These are phyloP conservation scores for Ameiurus melas DNA, from an alignment of 2,113 vertebrate genomes.

Conservation along the genomic window DNA sequence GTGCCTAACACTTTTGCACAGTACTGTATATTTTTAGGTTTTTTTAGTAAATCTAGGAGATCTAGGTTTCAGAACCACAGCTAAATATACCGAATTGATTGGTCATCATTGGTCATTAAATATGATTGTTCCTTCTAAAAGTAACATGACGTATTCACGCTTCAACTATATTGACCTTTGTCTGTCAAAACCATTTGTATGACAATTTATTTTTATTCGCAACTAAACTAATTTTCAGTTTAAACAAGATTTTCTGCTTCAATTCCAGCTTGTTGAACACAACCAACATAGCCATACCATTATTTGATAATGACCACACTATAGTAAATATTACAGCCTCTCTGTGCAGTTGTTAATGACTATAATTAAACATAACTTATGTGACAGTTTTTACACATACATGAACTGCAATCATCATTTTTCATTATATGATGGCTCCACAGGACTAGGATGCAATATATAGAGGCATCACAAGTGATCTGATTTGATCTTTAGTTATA, in stretches of 20 bases:
- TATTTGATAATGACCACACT: neutral
- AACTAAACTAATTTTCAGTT: neutral
- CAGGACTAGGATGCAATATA: neutral
- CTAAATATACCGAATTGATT: neutral
- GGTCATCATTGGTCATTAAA: neutral
- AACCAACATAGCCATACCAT: neutral
- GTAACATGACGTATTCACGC: neutral
- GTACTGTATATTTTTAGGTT: no score
- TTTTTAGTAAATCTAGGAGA: neutral
- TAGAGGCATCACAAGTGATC: neutral
- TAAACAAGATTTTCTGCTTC: neutral
- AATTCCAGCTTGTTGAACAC: neutral
- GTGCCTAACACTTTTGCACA: no score
- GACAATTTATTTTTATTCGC: neutral
- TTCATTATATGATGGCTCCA: neutral
- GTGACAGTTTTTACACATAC: neutral
- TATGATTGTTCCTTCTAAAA: neutral
- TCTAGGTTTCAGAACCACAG: neutral
- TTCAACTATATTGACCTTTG: neutral
- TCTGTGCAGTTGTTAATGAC: neutral
- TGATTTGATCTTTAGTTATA: constrained; percentile 11
- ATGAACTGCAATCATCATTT: neutral
- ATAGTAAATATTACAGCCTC: neutral
- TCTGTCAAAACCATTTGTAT: neutral
- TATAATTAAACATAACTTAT: neutral